Evolutionary conservation across 2,113 vertebrate species (phyloP), one percentile per base, ranked within the genome.

Genomic region (Pholis gunnellus): DNA sequence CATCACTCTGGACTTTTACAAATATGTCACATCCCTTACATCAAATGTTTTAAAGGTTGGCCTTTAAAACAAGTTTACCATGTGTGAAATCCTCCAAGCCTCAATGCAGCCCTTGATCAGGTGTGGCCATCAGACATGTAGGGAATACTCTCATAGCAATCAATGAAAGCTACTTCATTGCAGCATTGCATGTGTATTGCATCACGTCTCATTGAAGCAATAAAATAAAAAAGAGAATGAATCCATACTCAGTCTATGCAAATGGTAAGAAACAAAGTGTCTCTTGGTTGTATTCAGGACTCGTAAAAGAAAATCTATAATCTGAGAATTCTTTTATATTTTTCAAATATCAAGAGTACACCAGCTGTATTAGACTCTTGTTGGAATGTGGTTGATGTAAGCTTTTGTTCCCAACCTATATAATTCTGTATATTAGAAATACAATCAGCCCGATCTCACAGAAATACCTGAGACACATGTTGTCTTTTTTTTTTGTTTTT

Each of bases 131-230:
- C 78, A 52, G 52, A 50, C 64, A 44, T 46, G 73, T 14, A 15
- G 52, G 57, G 63, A 74, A 50, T 15, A 46, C 79, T 70, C 56
- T 54, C 42, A 70, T 9, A 48, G 44, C 67, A 87, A 82, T 76
- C 66, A 2, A 56, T 72, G 75, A 27, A 54, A 69, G n/a, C 34
- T 10, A 38, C 29, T 65, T 48, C 17, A 17, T 31, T 18, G 38
- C 50, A 9, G 75, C 22, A 4, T 91, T 91, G 68, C 83, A 56
- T 31, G 34, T 29, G 40, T 4, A 2, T 88, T 89, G 81, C 90
- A 88, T 91, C 90, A 89, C 29, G n/a, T 78, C 36, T 82, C 79
- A 89, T 44, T 74, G 83, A 84, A 75, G 75, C 63, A 14, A 67
- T 74, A 56, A 40, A 68, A 75, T 70, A 5, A 60, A 44, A 68